Conservation (phyloP, 1,140 invertebrate species). For the Augochlora pura region DNA sequence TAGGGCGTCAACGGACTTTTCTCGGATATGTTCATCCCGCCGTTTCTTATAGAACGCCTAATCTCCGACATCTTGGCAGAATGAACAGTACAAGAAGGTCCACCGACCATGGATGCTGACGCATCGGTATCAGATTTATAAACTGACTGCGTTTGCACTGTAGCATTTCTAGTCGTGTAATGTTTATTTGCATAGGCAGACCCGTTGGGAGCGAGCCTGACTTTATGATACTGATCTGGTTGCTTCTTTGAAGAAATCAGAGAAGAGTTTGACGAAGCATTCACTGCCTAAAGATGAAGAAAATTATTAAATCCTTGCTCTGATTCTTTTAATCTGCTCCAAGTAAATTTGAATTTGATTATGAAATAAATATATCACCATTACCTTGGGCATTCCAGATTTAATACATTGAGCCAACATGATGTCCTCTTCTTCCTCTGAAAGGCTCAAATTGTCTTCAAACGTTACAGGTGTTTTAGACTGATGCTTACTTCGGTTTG, state of each 20-base stretch:
- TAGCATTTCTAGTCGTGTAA: not conserved
- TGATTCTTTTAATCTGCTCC: not conserved
- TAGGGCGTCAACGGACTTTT: conserved; percentile 3
- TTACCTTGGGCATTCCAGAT: conserved; percentile 72
- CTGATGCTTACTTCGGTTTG: conserved; percentile 13
- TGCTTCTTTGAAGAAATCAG: not conserved
- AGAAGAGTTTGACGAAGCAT: conserved; percentile 25
- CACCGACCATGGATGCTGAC: not conserved
- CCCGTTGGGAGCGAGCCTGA: not conserved
- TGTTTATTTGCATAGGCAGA: conserved; percentile 18
- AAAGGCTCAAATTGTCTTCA: conserved; percentile 67
- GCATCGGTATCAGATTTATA: conserved; percentile 25
- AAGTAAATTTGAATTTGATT: too few relatives aligned
- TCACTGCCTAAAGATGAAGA: conserved; percentile 16
- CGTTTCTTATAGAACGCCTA: conserved; percentile 9
- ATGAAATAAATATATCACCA: too few relatives aligned
- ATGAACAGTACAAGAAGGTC: conserved; percentile 2
- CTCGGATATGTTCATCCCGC: conserved; percentile 18
- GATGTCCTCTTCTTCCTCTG: conserved; percentile 73
- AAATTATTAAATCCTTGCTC: not conserved
- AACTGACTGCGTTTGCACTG: not conserved
- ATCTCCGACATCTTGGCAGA: conserved; percentile 13
- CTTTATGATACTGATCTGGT: conserved; percentile 3
- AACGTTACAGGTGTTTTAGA: conserved; percentile 46
- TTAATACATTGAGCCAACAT: conserved; percentile 73